These are phyloP conservation scores for Agrochola lota DNA, from an alignment of 2,888 invertebrate genomes.

Conservation along the genomic window DNA sequence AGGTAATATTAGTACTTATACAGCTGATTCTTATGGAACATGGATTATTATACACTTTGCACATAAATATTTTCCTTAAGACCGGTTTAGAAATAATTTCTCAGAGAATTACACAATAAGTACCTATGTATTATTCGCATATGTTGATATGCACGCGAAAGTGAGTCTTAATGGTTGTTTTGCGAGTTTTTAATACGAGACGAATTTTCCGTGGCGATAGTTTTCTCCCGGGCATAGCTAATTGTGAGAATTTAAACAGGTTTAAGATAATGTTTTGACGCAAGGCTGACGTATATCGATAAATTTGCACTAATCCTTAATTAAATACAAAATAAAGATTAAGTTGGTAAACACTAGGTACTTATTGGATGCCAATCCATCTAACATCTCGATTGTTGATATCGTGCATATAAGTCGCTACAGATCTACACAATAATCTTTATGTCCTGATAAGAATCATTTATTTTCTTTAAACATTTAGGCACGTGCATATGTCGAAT, in stretches of 20 bases:
- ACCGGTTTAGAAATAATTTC: slow-evolving; percentile 2
- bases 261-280: slow-evolving; percentile 23
- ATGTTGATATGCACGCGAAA: not conserved
- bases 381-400: slow-evolving; percentile 23
- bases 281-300: slow-evolving; percentile 6
- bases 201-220: not conserved
- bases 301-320: slow-evolving; percentile 30
- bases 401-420: slow-evolving; percentile 17
- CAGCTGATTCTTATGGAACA: not conserved
- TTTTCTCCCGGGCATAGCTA: not conserved
- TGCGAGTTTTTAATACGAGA: not conserved
- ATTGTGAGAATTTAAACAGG: slow-evolving; percentile 2
- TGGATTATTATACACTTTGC: slow-evolving; percentile 4
- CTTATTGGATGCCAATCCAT: slow-evolving; percentile 18
- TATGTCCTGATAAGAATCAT: slow-evolving; percentile 22
- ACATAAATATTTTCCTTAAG: slow-evolving; percentile 14
- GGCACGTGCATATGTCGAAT: not conserved
- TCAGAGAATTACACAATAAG: not conserved
- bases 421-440: slow-evolving; percentile 24
- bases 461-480: not conserved
- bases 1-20: not conserved
- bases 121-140: not conserved
- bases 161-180: not conserved
- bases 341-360: slow-evolving; percentile 20
- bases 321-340: slow-evolving; percentile 37